These are phyloP conservation scores for Saccopteryx bilineata DNA, from an alignment of 2,113 vertebrate species.

Conservation along the genomic window DNA sequence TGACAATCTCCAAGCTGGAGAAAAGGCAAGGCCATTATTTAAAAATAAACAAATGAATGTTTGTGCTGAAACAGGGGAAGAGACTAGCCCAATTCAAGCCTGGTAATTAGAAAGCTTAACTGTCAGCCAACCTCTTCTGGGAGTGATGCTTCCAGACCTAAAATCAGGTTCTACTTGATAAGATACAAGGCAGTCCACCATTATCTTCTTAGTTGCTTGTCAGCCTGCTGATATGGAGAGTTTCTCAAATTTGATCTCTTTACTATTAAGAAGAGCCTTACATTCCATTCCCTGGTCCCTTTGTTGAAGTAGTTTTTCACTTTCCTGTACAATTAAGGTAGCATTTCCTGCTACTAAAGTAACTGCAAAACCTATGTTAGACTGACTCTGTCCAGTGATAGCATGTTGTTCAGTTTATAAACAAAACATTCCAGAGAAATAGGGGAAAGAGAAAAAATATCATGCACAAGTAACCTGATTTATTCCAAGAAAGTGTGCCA, in stretches of 20 bases:
- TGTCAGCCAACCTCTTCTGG: not conserved
- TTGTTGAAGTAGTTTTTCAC: constrained; percentile 39
- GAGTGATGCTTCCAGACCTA: not conserved
- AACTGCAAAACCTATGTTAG: constrained; percentile 40
- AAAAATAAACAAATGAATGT: constrained; percentile 10
- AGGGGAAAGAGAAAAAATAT: not conserved
- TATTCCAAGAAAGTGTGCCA: constrained; percentile 9
- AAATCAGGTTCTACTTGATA: not conserved
- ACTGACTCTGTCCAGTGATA: constrained; percentile 13
- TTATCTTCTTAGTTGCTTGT: not conserved
- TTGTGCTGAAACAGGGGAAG: not conserved
- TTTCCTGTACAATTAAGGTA: constrained; percentile 65
- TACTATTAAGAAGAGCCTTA: not conserved
- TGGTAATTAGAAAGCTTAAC: not conserved
- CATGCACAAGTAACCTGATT: not conserved
- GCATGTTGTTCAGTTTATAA: constrained; percentile 47
- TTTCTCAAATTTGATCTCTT: constrained; percentile 55
- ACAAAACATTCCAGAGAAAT: constrained; percentile 9
- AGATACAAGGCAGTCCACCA: not conserved
- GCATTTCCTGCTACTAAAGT: constrained; percentile 54
- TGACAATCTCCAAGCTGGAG: not conserved
- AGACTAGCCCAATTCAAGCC: not conserved
- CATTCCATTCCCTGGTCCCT: not conserved
- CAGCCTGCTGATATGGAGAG: not conserved
- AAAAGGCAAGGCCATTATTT: not conserved